Percentiles rank a stretch among this genome's conserved stretches.
These are phyloP conservation scores for Conus ventricosus DNA, from an alignment of 1,140 invertebrate species.

Conservation along the genomic window DNA sequence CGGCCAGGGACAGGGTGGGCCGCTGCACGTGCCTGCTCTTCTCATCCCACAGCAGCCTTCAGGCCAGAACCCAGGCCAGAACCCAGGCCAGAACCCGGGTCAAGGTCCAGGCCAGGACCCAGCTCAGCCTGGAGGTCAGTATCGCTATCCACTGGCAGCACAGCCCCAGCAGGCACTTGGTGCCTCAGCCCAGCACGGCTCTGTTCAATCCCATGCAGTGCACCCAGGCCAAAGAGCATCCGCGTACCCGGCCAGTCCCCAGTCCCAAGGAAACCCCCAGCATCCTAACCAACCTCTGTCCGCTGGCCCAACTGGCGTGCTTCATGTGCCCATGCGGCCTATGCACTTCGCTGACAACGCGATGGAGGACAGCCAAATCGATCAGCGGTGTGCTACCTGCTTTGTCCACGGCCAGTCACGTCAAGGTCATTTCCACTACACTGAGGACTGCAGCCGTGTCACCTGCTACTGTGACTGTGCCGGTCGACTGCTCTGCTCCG, in stretches of 20 bases:
- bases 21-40: background rate
- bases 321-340: conserved; percentile 1
- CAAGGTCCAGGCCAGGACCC: no score
- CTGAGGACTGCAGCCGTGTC: conserved; percentile 43
- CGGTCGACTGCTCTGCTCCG: conserved; percentile 35
- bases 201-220: no score
- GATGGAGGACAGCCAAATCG: background rate
- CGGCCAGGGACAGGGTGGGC: background rate
- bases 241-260: no score
- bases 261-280: no score
- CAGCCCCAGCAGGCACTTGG: background rate
- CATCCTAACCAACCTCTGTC: no score
- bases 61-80: background rate
- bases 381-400: conserved; percentile 25
- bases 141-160: background rate
- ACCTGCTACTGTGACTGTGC: conserved; percentile 46
- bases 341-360: background rate
- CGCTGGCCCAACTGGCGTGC: no score
- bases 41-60: background rate
- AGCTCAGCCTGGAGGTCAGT: background rate
- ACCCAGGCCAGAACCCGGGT: no score
- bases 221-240: no score
- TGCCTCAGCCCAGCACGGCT: background rate
- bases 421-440: conserved; percentile 25
- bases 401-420: conserved; percentile 19